Evolutionary conservation across 2,888 invertebrate genomes (phyloP).

Genomic region (Phaonia tiefii): DNA sequence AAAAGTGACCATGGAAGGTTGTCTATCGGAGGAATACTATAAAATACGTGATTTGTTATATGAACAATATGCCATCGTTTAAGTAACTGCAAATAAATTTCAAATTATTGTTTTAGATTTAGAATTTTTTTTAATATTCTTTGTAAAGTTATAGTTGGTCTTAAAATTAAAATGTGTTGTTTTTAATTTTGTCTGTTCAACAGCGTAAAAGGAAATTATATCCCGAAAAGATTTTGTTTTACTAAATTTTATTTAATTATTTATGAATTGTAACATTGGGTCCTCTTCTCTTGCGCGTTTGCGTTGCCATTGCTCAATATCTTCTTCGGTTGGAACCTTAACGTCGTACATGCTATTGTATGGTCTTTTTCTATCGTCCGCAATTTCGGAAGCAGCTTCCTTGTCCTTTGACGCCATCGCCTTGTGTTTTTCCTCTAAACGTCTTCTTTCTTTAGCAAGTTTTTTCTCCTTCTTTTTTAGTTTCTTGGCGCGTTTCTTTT

Average conservation of each 20-base stretch:
- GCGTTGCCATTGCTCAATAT: conserved; percentile 95
- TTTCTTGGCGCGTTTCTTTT: conserved; percentile 78
- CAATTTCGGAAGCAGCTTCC: conserved; percentile 80
- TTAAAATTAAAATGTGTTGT: too few species aligned
- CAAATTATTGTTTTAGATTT: too few species aligned
- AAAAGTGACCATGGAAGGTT: conserved; percentile 95
- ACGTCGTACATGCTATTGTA: conserved; percentile 95
- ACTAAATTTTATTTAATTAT: not conserved
- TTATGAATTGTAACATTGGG: conserved; percentile 92
- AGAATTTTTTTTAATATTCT: too few species aligned
- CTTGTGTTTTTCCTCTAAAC: conserved; percentile 55
- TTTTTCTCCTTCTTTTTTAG: conserved; percentile 75
- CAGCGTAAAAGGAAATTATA: too few species aligned
- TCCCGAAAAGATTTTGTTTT: too few species aligned
- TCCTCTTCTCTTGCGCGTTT: conserved; percentile 92
- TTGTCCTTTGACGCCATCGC: conserved; percentile 75
- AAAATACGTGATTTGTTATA: conserved; percentile 95
- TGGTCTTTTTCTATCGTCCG: conserved; percentile 94
- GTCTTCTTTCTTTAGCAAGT: conserved; percentile 68
- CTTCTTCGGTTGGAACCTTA: conserved; percentile 93
- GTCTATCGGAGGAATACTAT: conserved; percentile 96
- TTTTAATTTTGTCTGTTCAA: too few species aligned
- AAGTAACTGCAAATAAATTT: conserved; percentile 70
- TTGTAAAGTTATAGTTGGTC: too few species aligned
- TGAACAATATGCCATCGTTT: conserved; percentile 97